A percentile compares a stretch with the other conserved stretches of the same genome.
phyloP scores from a whole-genome alignment of 1,140 invertebrate species.

The Drosophila eugracilis region DNA sequence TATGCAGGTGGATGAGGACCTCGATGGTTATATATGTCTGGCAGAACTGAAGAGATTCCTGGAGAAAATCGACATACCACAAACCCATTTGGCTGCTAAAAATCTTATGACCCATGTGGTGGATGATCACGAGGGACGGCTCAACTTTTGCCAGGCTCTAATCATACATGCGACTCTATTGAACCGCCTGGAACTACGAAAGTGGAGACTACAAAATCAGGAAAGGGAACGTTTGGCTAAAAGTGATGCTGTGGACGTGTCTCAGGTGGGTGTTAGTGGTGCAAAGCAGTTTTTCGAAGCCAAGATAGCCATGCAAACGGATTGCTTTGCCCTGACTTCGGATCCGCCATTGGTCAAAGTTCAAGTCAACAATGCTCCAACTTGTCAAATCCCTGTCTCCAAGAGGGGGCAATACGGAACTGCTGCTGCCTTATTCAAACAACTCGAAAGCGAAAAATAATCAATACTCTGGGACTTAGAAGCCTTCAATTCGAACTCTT shows the following conservation, averaged over 20 bases:
- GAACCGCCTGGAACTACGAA: conserved; percentile 7
- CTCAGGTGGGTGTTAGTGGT: conserved; percentile 50
- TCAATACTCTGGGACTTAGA: neutral
- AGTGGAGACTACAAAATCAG: neutral
- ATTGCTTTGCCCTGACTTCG: neutral
- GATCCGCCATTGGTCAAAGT: neutral
- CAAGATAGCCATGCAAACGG: conserved; percentile 48
- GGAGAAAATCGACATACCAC: conserved; percentile 54
- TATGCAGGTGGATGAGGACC: conserved; percentile 35
- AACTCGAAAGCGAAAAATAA: neutral
- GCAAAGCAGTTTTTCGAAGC: conserved; percentile 60
- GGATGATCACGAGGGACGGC: neutral
- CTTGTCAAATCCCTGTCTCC: neutral
- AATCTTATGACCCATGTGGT: conserved; percentile 36
- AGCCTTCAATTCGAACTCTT: neutral
- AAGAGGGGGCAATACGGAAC: neutral
- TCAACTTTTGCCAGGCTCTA: conserved; percentile 54
- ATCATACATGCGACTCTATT: conserved; percentile 32
- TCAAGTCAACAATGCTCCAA: no score
- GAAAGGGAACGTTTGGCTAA: conserved; percentile 2
- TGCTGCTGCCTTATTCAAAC: conserved; percentile 7
- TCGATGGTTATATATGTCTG: conserved; percentile 40
- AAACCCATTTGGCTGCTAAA: conserved; percentile 58
- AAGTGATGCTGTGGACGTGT: conserved; percentile 23
- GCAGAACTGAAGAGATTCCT: conserved; percentile 41